A percentile compares a stretch with the other conserved stretches of the same genome.
These are phyloP conservation scores for Parnassius glacialis DNA, from an alignment of 2,888 invertebrate genomes.

Conservation along the genomic window DNA sequence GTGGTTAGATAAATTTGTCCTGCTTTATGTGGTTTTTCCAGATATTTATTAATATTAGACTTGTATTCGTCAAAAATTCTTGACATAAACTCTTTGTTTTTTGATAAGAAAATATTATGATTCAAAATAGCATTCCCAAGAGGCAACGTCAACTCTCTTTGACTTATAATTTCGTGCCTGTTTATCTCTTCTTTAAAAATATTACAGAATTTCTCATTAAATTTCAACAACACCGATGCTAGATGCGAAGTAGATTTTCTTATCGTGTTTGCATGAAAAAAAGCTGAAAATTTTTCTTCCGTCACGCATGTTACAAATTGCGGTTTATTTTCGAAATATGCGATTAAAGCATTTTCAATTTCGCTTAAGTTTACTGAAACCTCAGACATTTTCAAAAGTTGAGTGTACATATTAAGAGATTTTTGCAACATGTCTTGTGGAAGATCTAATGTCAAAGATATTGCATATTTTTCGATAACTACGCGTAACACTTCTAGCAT, in stretches of 20 bases:
- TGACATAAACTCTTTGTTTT: constrained; percentile 68
- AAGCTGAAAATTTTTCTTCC: constrained; percentile 75
- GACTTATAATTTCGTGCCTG: constrained; percentile 70
- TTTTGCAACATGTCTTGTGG: constrained; percentile 58
- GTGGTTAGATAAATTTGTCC: constrained; percentile 83
- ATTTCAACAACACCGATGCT: constrained; percentile 79
- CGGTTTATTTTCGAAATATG: constrained; percentile 83
- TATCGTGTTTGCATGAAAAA: constrained; percentile 73
- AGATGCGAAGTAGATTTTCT: constrained; percentile 81
- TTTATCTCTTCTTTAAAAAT: constrained; percentile 69
- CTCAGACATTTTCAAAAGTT: constrained; percentile 63
- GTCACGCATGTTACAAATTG: constrained; percentile 76
- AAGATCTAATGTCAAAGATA: constrained; percentile 49
- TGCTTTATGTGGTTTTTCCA: constrained; percentile 86
- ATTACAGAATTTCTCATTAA: constrained; percentile 69
- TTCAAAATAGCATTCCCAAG: constrained; percentile 75
- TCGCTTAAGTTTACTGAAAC: constrained; percentile 68
- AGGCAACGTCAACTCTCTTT: constrained; percentile 84
- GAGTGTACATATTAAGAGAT: constrained; percentile 64
- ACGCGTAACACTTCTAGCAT: constrained; percentile 73
- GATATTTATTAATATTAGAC: constrained; percentile 81
- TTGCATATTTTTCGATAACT: constrained; percentile 70
- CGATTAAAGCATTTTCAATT: constrained; percentile 77
- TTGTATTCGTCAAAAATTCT: constrained; percentile 82
- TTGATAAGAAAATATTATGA: constrained; percentile 58